Evolutionary conservation across 2,113 vertebrate genomes (phyloP), one percentile per base, ranked within the genome.

Genomic region (Erythrocercus mccallii): DNA sequence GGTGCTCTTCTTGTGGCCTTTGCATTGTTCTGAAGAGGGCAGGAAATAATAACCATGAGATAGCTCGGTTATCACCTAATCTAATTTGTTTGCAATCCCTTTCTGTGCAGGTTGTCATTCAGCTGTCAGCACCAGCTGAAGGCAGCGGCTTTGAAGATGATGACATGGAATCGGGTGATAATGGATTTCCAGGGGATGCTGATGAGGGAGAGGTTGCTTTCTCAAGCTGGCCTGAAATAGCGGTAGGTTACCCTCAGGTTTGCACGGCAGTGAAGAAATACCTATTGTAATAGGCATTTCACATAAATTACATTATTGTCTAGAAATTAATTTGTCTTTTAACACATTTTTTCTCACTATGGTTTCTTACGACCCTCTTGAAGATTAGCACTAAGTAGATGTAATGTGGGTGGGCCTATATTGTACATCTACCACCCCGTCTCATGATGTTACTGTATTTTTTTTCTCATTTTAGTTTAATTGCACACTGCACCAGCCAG

Each of bases 61-160:
- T 58, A 16, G 50, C 86, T 88, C 6, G 9, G 61, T 70, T 79
- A 28, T 81, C 62, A 60, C 60, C 72, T 68, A 38, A 85, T 85
- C 77, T 74, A 76, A 65, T 88, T 64, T 33, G 10, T 95, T 84
- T 94, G 56, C 47, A 74, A 94, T 96, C 37, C 73, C 50, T 94
- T 93, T 89, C 38, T 79, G 93, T 96, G 83, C 97, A 99, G 99
- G 98, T 99, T 92, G 83, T 99, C 87, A 98, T 99, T 92, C 98
- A 98, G 95, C 95, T 97, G 33, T 96, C 97, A 37, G 96, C 98
- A 57, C 91, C 96, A 24, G 98, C 97, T 84, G 98, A 99, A 69
- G 98, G 98, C 92, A 99, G 99, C 4, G 98, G 98, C 40, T 91
- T 94, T 57, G 99, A 99, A 91, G 98, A 98, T 85, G 98, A 98